Conservation (phyloP, 2,797 vertebrate genomes). For the Notamacropus eugenii region DNA sequence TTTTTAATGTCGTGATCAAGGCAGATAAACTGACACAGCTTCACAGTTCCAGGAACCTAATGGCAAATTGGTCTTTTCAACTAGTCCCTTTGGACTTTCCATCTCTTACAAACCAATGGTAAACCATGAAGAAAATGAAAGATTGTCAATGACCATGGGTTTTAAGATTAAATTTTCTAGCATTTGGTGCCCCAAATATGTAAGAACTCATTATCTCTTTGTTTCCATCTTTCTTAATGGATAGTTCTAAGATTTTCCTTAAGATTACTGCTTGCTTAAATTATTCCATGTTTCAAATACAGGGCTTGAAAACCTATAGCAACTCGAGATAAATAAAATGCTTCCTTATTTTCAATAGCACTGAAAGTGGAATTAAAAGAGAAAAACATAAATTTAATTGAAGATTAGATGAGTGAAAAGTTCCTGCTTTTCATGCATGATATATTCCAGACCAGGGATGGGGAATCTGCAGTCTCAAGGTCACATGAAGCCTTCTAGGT, state of each 20-base stretch:
- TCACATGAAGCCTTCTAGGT: too few relatives aligned
- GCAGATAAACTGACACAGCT: background rate
- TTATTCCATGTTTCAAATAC: conserved; percentile 4
- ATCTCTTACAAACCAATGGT: background rate
- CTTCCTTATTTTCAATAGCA: conserved; percentile 13
- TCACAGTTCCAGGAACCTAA: background rate
- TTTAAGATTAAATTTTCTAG: conserved; percentile 17
- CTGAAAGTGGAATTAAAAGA: background rate
- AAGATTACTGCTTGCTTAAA: background rate
- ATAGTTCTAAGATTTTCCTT: conserved; percentile 6
- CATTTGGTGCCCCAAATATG: conserved; percentile 2
- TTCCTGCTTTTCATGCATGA: background rate
- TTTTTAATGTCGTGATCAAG: background rate
- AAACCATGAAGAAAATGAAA: background rate
- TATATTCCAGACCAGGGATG: background rate
- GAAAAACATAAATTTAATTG: conserved; percentile 6
- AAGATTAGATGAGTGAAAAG: background rate
- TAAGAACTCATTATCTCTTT: background rate
- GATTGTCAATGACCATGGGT: background rate
- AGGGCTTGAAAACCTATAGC: background rate
- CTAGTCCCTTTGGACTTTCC: background rate
- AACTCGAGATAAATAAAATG: conserved; percentile 46
- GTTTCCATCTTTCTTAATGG: background rate
- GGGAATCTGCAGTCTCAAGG: too few relatives aligned
- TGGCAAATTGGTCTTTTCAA: background rate